phyloP scores from a whole-genome alignment of 2,888 invertebrate species.

The Adelognathus sp. region DNA sequence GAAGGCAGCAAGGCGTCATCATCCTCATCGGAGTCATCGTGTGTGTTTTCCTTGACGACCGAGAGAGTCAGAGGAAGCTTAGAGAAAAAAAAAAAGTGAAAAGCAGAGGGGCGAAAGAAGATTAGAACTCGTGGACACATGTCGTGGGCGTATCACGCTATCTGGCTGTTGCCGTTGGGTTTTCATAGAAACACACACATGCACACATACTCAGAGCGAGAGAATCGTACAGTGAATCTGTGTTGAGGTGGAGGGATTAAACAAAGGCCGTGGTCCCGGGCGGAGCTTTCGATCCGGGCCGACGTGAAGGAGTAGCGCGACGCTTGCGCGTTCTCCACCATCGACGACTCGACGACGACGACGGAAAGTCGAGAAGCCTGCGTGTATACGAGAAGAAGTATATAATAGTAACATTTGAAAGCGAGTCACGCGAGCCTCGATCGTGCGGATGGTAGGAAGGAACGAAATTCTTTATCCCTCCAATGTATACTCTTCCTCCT shows the following conservation, averaged over 20 bases:
- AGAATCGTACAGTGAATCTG: conserved; percentile 36
- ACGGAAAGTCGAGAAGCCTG: conserved; percentile 43
- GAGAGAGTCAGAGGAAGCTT: neutral
- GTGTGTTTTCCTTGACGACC: neutral
- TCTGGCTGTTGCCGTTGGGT: conserved; percentile 51
- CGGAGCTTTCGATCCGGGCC: conserved; percentile 76
- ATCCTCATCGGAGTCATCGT: neutral
- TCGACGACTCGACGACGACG: conserved; percentile 19
- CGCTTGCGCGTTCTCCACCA: conserved; percentile 57
- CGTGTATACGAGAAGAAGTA: conserved; percentile 28
- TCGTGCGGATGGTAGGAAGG: conserved; percentile 56
- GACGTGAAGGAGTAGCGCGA: conserved; percentile 46
- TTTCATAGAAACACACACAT: too few relatives aligned
- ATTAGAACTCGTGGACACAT: conserved; percentile 66
- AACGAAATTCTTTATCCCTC: conserved; percentile 50
- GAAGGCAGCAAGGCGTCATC: conserved; percentile 9
- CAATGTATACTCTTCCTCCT: conserved; percentile 34
- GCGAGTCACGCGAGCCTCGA: conserved; percentile 66
- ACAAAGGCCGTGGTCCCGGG: conserved; percentile 76
- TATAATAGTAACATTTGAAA: conserved; percentile 63
- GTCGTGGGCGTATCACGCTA: conserved; percentile 73
- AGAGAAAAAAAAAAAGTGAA: neutral
- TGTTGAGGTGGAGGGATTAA: conserved; percentile 69
- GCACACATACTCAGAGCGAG: conserved; percentile 17
- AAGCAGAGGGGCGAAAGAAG: conserved; percentile 26